Base-by-base conservation (phyloP, 2,888 invertebrate species). In the Mesochorus sp. region DNA sequence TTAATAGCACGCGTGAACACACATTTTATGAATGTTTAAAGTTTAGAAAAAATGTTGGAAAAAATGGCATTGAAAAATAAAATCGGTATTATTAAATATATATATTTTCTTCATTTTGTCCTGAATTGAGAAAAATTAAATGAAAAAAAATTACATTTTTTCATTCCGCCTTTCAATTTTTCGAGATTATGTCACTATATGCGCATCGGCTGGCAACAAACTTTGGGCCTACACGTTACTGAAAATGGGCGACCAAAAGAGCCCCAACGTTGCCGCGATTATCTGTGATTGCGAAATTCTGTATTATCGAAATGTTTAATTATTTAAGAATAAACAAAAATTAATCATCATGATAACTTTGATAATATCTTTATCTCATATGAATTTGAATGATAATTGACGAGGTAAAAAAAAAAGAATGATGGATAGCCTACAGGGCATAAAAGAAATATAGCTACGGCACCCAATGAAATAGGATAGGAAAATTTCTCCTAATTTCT, bases 371-470 rank as follows among this genome's bases (percentile, higher is more conserved):
- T 3, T 5, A 12, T 6, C n/a, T 34, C 3, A 51, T 37, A 21
- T 24, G 51, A 51, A 51, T 37, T 66, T 51, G 8, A 37, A 37
- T 66, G 5, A 66, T 21, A 51, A 10, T 24, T 51, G 51, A 21
- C 51, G n/a, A 39, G 21, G 8, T 6, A 51, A 49, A 17, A 51
- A 37, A 31, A 51, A 53, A 51, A 37, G 0, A 51, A 47, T 21
- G 6, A 24, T 57, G 57, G 57, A 57, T 21, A 51, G n/a, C n/a
- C n/a, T n/a, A n/a, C 10, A 34, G 66, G 66, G 51, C 49, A 39
- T n/a, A 8, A 64, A 66, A 66, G 37, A 37, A 66, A 39, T 51
- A 62, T n/a, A n/a, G 51, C 34, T 66, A 66, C 66, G 10, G 19
- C 51, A 21, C 59, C 59, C 39, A 59, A 59, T 59, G 39, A 14